Conservation (phyloP, 2,888 invertebrate genomes). For the Pollenia labialis region DNA sequence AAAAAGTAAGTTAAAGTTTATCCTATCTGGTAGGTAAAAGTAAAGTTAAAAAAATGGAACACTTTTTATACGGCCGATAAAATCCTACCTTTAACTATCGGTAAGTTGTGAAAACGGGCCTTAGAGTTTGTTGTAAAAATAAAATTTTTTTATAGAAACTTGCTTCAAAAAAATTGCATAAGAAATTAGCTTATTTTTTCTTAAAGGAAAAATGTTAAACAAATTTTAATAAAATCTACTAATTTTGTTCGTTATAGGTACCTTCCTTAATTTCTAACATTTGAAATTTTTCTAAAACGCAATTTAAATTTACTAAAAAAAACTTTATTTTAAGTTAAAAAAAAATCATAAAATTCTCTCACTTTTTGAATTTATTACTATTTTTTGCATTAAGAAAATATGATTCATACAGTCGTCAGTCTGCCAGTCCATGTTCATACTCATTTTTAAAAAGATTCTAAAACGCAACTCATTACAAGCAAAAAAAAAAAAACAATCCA, state of each 20-base stretch:
- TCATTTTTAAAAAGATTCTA: neutral
- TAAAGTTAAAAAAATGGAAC: too few species aligned
- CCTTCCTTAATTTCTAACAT: neutral
- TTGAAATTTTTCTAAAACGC: neutral
- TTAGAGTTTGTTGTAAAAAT: too few species aligned
- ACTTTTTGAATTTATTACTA: neutral
- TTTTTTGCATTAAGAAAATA: neutral
- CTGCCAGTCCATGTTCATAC: neutral
- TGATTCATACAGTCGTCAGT: slow-evolving; percentile 12
- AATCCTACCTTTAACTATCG: too few species aligned
- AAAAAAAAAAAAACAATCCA: neutral
- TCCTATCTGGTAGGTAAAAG: too few species aligned
- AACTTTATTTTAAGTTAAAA: neutral
- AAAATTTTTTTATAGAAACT: neutral
- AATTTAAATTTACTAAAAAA: neutral
- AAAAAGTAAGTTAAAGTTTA: too few species aligned
- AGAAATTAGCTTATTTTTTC: too few species aligned
- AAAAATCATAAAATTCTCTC: slow-evolving; percentile 3
- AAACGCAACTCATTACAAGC: slow-evolving; percentile 32
- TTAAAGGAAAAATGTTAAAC: too few species aligned
- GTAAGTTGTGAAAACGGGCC: too few species aligned
- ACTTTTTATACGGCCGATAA: too few species aligned
- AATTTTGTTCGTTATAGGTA: neutral
- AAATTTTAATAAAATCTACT: neutral
- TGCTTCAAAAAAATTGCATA: too few species aligned